Evolutionary conservation across 2,113 vertebrate genomes (phyloP), one percentile per base, ranked within the genome.

Genomic region (Phaetusa simplex): DNA sequence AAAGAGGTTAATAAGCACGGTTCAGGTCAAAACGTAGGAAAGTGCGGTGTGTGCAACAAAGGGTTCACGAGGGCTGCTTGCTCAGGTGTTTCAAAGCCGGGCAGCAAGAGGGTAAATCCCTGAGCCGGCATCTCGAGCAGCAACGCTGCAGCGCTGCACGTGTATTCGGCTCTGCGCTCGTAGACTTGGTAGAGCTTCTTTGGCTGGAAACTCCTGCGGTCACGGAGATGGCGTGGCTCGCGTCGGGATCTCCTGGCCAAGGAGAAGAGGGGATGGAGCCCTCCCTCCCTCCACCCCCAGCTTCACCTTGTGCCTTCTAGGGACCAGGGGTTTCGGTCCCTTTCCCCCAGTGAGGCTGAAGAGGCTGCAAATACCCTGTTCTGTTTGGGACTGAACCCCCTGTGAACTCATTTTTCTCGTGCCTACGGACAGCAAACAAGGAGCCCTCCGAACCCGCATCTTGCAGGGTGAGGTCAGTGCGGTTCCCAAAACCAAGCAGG

Each of bases 81-180:
- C 83, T 77, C 76, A 69, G 83, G 91, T 7, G 0, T 83, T 95
- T 73, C 72, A 26, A 36, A 95, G 88, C 58, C 0, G 9, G 64
- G 64, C 66, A 78, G 50, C 65, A 29, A 11, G 27, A 72, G 40
- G 49, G 82, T n/a, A 77, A 93, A 94, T 49, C 79, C 24, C 10
- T 0, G 67, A 64, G 85, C 71, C 0, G 21, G 79, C 80, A 61
- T 18, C 83, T 80, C 8, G 4, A 38, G 82, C 56, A 71, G 91
- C 74, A 36, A 3, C 12, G 3, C 29, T 0, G 9, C 52, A 23
- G 62, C 27, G 3, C 14, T 52, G 49, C 27, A 2, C 0, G 0
- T 4, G 34, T 11, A 5, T 4, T 49, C 2, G 0, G 6, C 69
- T 82, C 71, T 8, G 36, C 2, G 0, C 26, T 11, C 19, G 5